phyloP scores from a whole-genome alignment of 2,888 invertebrate species.

The Perdita meconis region DNA sequence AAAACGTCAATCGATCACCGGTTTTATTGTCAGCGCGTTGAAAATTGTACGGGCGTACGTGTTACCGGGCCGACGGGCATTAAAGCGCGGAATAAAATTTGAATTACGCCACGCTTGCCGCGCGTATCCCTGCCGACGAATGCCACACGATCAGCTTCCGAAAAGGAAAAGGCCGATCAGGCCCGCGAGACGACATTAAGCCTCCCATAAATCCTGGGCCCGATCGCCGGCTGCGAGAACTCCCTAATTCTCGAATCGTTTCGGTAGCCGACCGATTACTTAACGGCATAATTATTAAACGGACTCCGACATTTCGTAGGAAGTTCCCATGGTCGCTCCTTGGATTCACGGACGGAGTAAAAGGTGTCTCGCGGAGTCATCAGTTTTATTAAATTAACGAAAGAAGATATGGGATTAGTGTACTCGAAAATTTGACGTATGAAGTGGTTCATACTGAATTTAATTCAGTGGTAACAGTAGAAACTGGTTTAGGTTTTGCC shows the following conservation, averaged over 20 bases:
- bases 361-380: too few relatives aligned
- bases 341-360: too few relatives aligned
- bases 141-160: slow-evolving; percentile 1
- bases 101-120: slow-evolving; percentile 48
- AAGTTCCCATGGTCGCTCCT: slow-evolving; percentile 30
- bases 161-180: slow-evolving; percentile 15
- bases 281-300: slow-evolving; percentile 67
- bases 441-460: too few relatives aligned
- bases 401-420: too few relatives aligned
- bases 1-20: slow-evolving; percentile 67
- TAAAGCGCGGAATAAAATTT: slow-evolving; percentile 61
- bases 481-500: too few relatives aligned
- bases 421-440: too few relatives aligned
- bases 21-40: slow-evolving; percentile 61
- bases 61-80: slow-evolving; percentile 22
- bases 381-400: too few relatives aligned
- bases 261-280: slow-evolving; percentile 63
- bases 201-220: slow-evolving; percentile 53
- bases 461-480: too few relatives aligned
- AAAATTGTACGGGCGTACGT: slow-evolving; percentile 34
- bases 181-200: slow-evolving; percentile 35
- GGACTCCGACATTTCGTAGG: slow-evolving; percentile 42
- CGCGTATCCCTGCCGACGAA: slow-evolving; percentile 8
- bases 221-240: slow-evolving; percentile 42
- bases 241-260: slow-evolving; percentile 61